Base-by-base conservation (phyloP, 2,113 vertebrate genomes). In the Dicrurus megarhynchus region DNA sequence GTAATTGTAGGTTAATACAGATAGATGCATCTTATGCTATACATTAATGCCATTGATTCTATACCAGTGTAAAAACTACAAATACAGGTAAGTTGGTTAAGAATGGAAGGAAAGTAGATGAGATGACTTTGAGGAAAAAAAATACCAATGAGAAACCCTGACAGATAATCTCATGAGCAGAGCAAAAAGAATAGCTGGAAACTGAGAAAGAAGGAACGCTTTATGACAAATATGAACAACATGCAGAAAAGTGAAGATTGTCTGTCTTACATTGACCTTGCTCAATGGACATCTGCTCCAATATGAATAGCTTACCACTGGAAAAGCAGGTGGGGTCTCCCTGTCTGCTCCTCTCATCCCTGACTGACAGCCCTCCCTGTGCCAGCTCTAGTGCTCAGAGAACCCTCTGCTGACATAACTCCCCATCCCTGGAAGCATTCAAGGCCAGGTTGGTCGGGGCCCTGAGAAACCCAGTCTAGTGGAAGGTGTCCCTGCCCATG, bases 361-460 rank as follows among this genome's bases (percentile, higher is more conserved):
- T 21, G 13, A 16, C 37, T 55, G 44, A 55, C 39, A 87, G 56
- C 13, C 12, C 11, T 67, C 50, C 28, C 33, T 27, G 4, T 42
- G 49, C 18, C 55, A 59, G 37, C 12, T 46, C 55, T 5, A 23
- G 11, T 3, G 13, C 19, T 47, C 15, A 47, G 15, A 5, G 2
- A 28, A 37, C 19, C 37, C 77, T 81, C 53, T 69, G 47, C 52
- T 33, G 42, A 50, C 15, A 2, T 9, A 52, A 52, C 6, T 17
- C 13, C 15, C 23, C 57, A 52, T 10, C 19, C 39, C 46, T 60
- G 46, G 27, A 20, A 59, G 18, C 30, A 33, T 7, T 68, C 46
- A 39, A 39, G 37, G 60, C 16, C n/a, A 35, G 23, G 9, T 1
- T 67, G 3, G 1, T 0, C 4, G 4, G 23, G 20, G 33, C 23